Evolutionary conservation across 2,888 invertebrate genomes (phyloP), one percentile per base, ranked within the genome.

Genomic region (Celastrina argiolus): DNA sequence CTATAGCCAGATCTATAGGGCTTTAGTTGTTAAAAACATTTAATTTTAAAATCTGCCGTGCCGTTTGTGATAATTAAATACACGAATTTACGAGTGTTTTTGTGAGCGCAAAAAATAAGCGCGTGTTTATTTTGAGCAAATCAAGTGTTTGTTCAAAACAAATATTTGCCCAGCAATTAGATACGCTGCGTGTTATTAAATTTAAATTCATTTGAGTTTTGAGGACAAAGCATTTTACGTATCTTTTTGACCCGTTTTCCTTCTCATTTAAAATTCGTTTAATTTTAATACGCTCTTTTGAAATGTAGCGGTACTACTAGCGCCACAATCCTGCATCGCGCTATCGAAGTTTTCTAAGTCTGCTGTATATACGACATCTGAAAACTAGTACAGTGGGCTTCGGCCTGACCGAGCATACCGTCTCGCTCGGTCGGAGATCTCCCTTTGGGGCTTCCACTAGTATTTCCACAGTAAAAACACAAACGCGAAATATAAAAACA

Each of bases 101-200:
- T 51, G 22, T 26, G 51, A 26, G 51, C 10, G 51, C 14, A 26
- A 51, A 51, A 26, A 51, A 26, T 51, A 26, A 51, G 26, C 22
- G 22, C 51, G 51, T 51, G 51, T 51, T 51, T 51, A 51, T 51
- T 51, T 51, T 51, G 51, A 51, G 51, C 51, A 51, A 51, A 51
- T 51, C 51, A 10, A 51, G 51, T 51, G 51, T 51, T 26, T 51
- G 51, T 51, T 51, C 51, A 51, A 51, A 51, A 51, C 22, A 51
- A 26, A 51, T 51, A 51, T 51, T 51, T 51, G 51, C 22, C 26
- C 22, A 22, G 51, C 51, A 51, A 51, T 51, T 51, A 51, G 51
- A 51, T 22, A 22, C 22, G 22, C 51, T 51, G 22, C 8, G 45
- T 22, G 51, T 51, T 51, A 26, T 51, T 14, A 51, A 51, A 51